Evolutionary conservation across 2,113 vertebrate genomes (phyloP).

Genomic region (Entelurus aequoreus): DNA sequence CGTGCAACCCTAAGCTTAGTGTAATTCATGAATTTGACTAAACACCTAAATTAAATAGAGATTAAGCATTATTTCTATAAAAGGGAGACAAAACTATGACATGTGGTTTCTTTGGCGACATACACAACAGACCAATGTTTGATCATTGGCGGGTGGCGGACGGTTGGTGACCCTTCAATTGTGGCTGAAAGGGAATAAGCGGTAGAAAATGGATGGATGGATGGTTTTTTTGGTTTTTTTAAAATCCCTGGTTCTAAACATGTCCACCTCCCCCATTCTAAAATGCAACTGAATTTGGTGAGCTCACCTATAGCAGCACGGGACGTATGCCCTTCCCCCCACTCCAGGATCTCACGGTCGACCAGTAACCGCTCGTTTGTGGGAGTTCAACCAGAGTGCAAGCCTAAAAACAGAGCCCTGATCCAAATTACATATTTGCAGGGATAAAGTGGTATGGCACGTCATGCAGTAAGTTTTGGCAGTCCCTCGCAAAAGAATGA

Average conservation of each 20-base stretch:
- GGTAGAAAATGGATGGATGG: too few species aligned
- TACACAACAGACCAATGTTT: constrained; percentile 17
- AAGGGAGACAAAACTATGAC: constrained; percentile 14
- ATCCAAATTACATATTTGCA: constrained; percentile 33
- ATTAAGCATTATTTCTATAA: constrained; percentile 14
- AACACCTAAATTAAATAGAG: not conserved
- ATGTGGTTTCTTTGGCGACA: constrained; percentile 12
- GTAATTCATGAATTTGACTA: too few species aligned
- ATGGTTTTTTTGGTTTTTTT: not conserved
- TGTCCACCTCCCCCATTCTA: constrained; percentile 25
- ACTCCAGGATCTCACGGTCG: constrained; percentile 30
- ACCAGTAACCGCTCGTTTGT: constrained; percentile 34
- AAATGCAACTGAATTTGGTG: constrained; percentile 32
- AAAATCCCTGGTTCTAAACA: constrained; percentile 23
- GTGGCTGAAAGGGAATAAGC: constrained; percentile 46
- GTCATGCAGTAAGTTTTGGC: constrained; percentile 10
- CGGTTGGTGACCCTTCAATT: constrained; percentile 49
- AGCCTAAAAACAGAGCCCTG: constrained; percentile 27
- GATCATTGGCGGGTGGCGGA: constrained; percentile 38
- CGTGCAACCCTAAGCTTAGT: too few species aligned
- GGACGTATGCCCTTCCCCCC: constrained; percentile 38
- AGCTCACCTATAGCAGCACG: constrained; percentile 36
- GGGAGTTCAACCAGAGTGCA: constrained; percentile 52
- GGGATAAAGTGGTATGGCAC: constrained; percentile 3
- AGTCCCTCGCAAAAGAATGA: constrained; percentile 33